Evolutionary conservation across 2,888 invertebrate species (phyloP), one percentile per base, ranked within the genome.

Genomic region (Atethmia centrago): DNA sequence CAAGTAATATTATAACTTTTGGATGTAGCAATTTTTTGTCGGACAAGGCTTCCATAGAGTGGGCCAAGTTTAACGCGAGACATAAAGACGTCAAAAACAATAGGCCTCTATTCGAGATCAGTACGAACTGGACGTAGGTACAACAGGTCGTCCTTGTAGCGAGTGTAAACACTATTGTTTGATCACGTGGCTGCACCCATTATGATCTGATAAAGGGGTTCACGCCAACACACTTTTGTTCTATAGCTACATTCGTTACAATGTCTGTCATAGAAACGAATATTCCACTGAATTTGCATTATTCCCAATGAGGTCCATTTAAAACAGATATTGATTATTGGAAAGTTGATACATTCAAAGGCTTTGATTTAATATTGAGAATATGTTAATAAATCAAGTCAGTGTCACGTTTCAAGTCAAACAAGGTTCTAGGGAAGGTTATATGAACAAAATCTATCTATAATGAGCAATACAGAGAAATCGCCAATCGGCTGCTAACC

Each of bases 121-220:
- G 87, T 87, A 87, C 82, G 87, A 85, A 87, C 80, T 91, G 88
- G 89, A 88, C 88, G 88, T 90, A 87, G 80, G 85, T 87, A 90
- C 87, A 89, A 88, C 87, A 90, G 85, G 87, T 88, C 87, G 94
- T 94, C 93, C 94, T 94, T 95, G 93, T 90, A 84, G 78, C 86
- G 83, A 94, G 89, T 92, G 92, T 94, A 95, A 95, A 95, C 95
- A 94, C 94, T 91, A 94, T 95, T 95, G 95, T 95, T 95, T 92
- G 88, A 93, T 94, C 94, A 95, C 94, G 94, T 94, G 94, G 93
- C 90, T 88, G 88, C 88, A 86, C 88, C 91, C 89, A 94, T 94
- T 94, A 95, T 93, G 90, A 92, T 93, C 91, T 92, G 93, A 93
- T 93, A 93, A 93, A 92, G 91, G 88, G 88, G 89, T 91, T 89